Evolutionary conservation across 2,888 invertebrate genomes (phyloP).

Genomic region (Pachydiplax longipennis): DNA sequence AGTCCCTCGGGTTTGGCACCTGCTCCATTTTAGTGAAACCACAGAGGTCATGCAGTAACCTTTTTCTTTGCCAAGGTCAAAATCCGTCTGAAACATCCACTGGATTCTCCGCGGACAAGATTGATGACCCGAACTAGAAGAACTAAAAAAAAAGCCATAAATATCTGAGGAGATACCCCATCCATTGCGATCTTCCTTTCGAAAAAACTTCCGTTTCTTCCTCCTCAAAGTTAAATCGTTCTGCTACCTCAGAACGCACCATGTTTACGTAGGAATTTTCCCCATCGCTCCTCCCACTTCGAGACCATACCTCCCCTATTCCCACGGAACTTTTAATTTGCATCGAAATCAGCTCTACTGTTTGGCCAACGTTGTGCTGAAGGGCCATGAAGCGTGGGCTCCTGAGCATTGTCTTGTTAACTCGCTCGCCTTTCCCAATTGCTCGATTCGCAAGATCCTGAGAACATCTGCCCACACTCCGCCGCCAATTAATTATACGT

Average conservation of each 20-base stretch:
- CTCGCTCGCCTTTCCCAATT: background rate
- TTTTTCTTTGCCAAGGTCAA: background rate
- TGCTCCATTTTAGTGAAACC: too few relatives aligned
- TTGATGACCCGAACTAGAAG: too few relatives aligned
- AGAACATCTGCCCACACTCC: background rate
- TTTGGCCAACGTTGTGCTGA: slow-evolving; percentile 13
- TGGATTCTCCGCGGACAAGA: background rate
- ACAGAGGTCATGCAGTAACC: background rate
- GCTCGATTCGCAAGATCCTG: background rate
- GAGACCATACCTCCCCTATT: background rate
- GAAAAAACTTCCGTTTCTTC: too few relatives aligned
- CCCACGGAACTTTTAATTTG: background rate
- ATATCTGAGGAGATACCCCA: too few relatives aligned
- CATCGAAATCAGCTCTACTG: slow-evolving; percentile 33
- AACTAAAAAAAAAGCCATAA: too few relatives aligned
- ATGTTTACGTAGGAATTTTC: background rate
- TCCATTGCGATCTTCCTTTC: too few relatives aligned
- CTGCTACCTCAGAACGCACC: background rate
- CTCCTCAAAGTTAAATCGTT: too few relatives aligned
- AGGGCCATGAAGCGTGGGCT: background rate
- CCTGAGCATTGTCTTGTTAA: background rate
- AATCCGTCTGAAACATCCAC: background rate
- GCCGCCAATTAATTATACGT: background rate
- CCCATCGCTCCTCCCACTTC: background rate
- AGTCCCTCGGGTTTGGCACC: too few relatives aligned